These are phyloP conservation scores for Oreochromis tanganicae DNA, from an alignment of 2,113 vertebrate species.

Conservation along the genomic window DNA sequence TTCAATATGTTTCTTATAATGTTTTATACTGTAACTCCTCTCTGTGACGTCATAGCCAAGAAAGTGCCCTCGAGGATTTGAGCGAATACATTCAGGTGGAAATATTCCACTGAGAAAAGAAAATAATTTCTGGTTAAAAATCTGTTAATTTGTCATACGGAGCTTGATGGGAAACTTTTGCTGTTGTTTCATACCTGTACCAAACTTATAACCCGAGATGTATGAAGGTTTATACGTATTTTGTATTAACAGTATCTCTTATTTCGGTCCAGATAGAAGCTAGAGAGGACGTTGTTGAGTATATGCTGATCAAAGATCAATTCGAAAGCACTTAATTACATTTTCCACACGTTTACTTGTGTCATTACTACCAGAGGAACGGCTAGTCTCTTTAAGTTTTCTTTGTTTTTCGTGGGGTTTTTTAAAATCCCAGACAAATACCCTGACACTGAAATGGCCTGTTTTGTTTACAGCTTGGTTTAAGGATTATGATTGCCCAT, in stretches of 20 bases:
- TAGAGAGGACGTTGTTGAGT: conserved; percentile 17
- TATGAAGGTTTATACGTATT: conserved; percentile 66
- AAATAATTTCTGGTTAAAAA: not conserved
- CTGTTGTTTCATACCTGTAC: conserved; percentile 58
- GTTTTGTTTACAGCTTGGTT: not conserved
- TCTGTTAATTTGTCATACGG: conserved; percentile 24
- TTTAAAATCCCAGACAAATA: not conserved
- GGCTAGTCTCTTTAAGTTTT: not conserved
- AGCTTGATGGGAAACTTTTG: conserved; percentile 32
- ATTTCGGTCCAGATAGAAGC: conserved; percentile 45
- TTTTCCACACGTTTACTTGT: conserved; percentile 32
- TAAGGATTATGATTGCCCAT: not conserved
- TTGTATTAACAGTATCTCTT: conserved; percentile 55
- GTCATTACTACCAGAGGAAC: conserved; percentile 6
- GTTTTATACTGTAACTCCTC: conserved; percentile 68
- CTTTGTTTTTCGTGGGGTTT: rapidly evolving
- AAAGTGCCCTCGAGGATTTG: conserved; percentile 67
- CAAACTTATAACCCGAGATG: conserved; percentile 62
- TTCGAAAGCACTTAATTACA: conserved; percentile 65
- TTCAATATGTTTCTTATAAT: conserved; percentile 67
- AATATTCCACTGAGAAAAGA: conserved; percentile 12
- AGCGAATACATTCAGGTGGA: conserved; percentile 61
- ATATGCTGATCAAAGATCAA: conserved; percentile 52
- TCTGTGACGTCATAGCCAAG: conserved; percentile 57
- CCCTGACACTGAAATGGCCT: not conserved